Conservation (phyloP, 2,797 vertebrate genomes). For the Vireo griseus region DNA sequence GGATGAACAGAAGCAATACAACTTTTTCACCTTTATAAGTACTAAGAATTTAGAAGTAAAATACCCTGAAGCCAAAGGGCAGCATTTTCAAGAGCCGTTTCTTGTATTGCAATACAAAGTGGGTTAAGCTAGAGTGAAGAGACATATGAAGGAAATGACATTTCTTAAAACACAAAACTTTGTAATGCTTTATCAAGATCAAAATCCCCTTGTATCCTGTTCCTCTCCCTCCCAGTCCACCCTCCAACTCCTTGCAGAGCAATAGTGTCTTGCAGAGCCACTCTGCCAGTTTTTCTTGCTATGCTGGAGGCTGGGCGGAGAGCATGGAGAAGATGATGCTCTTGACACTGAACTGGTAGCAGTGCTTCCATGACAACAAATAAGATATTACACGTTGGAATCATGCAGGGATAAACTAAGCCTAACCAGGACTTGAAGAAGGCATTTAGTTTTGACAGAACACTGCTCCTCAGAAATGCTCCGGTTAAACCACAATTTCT, state of each 20-base stretch:
- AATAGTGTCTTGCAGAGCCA: background rate
- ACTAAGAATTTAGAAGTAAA: background rate
- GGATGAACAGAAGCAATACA: background rate
- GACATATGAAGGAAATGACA: accelerated
- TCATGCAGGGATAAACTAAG: conserved; percentile 9
- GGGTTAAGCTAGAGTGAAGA: background rate
- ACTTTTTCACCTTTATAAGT: background rate
- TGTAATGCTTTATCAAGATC: background rate
- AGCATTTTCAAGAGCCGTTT: background rate
- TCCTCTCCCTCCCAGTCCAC: background rate
- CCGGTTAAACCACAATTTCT: background rate
- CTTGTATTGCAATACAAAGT: background rate
- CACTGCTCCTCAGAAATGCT: background rate
- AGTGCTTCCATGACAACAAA: conserved; percentile 73
- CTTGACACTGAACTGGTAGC: conserved; percentile 45
- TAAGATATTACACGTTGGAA: conserved; percentile 15
- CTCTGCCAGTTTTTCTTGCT: background rate
- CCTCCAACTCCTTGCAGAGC: background rate
- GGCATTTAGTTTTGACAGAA: conserved; percentile 8
- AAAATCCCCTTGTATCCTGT: background rate
- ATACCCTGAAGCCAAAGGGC: background rate
- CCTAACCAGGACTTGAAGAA: conserved; percentile 37
- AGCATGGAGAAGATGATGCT: background rate
- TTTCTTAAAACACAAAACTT: background rate
- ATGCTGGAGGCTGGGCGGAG: background rate